Base-by-base conservation (phyloP, 2,888 invertebrate genomes). In the Mycalesis mineus region DNA sequence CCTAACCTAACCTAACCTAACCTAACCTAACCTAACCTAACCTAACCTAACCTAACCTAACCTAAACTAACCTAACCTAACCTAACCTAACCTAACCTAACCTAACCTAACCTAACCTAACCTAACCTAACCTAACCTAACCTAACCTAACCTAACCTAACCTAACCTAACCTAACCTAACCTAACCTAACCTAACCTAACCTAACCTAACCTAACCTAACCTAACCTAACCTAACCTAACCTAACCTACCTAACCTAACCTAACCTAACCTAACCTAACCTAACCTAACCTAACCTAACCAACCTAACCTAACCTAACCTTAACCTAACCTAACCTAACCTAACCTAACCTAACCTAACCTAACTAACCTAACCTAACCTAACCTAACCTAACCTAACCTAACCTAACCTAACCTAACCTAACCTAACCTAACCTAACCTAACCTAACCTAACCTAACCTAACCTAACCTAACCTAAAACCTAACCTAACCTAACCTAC, bases 301-400 rank as follows among this genome's bases (percentile, higher is more conserved):
- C 61, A 58, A 61, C 61, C 61, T 58, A 61, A 61, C 61, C 58
- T 61, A 61, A 61, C 61, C 61, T 61, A 58, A 61, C 61, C 61
- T 22, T 61, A 61, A 61, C 61, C 61, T 61, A 61, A 61, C 61
- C 61, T 61, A 61, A 61, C 61, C 58, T 58, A 61, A 58, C 61
- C 58, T 58, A 58, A 58, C 61, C 61, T 54, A 58, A 61, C 61
- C 60, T 15, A 36, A 36, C 36, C 36, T 36, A 36, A 36, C 36
- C n/a, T 13, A 48, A 55, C 33, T 55, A 55, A 55, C 55, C 52
- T 52, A 52, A 52, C 55, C 60, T 56, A 57, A 61, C 57, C 57
- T 55, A 55, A 61, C 57, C 61, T 57, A 57, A 61, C 57, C 61
- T 57, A 57, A 58, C 57, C 55, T 52, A 55, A 61, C 57, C 55